phyloP scores from a whole-genome alignment of 2,113 vertebrate genomes.

The Aspidoscelis tigris region DNA sequence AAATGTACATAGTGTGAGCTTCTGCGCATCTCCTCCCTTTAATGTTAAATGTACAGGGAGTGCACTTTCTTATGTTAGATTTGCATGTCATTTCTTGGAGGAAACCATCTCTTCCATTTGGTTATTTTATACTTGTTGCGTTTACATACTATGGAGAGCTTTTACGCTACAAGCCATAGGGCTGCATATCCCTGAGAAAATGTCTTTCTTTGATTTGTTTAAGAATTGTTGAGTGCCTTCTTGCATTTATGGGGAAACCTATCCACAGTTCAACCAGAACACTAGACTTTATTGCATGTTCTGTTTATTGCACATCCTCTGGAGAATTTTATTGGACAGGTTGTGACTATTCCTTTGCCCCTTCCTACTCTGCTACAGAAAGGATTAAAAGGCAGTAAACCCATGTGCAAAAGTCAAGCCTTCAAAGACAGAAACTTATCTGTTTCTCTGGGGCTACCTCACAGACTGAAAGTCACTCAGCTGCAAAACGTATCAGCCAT shows the following conservation, averaged over 20 bases:
- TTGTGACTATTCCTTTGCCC: constrained; percentile 14
- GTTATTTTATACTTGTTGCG: constrained; percentile 39
- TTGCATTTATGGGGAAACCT: constrained; percentile 59
- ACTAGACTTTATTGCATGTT: constrained; percentile 50
- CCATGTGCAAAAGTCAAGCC: constrained; percentile 55
- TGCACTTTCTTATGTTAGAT: constrained; percentile 24
- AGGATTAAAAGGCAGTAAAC: constrained; percentile 47
- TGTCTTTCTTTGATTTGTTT: constrained; percentile 60
- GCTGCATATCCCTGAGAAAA: constrained; percentile 40
- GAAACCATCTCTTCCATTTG: constrained; percentile 13
- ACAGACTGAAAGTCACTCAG: constrained; percentile 56
- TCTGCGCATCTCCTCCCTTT: neutral
- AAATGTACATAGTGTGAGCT: neutral
- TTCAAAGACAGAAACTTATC: constrained; percentile 58
- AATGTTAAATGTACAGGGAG: neutral
- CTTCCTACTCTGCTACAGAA: constrained; percentile 12
- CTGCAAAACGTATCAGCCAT: constrained; percentile 66
- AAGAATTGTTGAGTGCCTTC: constrained; percentile 64
- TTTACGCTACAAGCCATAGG: constrained; percentile 42
- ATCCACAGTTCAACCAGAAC: constrained; percentile 60
- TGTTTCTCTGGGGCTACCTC: constrained; percentile 54
- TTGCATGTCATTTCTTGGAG: constrained; percentile 25
- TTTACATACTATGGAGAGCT: constrained; percentile 56
- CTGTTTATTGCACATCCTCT: constrained; percentile 47
- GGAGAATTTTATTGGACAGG: constrained; percentile 48